phyloP scores from a whole-genome alignment of 2,888 invertebrate species.

The Synanthedon vespiformis region DNA sequence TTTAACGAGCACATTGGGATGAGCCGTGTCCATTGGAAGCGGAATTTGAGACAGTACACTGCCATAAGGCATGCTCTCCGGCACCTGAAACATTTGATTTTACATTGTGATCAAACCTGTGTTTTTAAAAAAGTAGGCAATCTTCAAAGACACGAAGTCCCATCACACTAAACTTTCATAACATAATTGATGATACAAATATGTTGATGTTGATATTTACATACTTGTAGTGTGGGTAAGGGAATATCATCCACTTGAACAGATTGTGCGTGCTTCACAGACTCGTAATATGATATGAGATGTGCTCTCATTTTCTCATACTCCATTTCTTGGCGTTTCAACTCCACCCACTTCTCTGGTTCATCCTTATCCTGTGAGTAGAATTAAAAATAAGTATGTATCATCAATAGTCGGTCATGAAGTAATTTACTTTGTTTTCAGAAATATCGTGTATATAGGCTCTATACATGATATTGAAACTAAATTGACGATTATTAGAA shows the following conservation, averaged over 20 bases:
- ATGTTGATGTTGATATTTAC: conserved; percentile 5
- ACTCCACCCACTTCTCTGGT: conserved; percentile 91
- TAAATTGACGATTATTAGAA: too few species aligned
- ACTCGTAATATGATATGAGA: conserved; percentile 92
- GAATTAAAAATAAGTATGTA: conserved; percentile 12
- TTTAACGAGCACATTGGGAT: conserved; percentile 63
- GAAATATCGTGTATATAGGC: too few species aligned
- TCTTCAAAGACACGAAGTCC: too few species aligned
- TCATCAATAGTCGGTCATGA: too few species aligned
- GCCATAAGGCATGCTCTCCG: conserved; percentile 55
- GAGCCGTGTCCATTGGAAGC: conserved; percentile 55
- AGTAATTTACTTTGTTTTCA: too few species aligned
- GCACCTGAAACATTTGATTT: conserved; percentile 42
- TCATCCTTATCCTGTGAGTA: conserved; percentile 89
- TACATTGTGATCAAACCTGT: too few species aligned
- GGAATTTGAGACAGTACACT: conserved; percentile 71
- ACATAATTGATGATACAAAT: too few species aligned
- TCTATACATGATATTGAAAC: too few species aligned
- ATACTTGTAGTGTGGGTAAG: conserved; percentile 76
- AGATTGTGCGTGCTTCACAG: conserved; percentile 94
- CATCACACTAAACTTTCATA: too few species aligned
- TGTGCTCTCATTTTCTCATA: conserved; percentile 91
- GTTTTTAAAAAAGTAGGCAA: too few species aligned
- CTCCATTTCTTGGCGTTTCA: conserved; percentile 91
- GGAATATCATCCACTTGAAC: conserved; percentile 97